Evolutionary conservation across 2,113 vertebrate species (phyloP), one percentile per base, ranked within the genome.

Genomic region (Larimichthys polyactis): DNA sequence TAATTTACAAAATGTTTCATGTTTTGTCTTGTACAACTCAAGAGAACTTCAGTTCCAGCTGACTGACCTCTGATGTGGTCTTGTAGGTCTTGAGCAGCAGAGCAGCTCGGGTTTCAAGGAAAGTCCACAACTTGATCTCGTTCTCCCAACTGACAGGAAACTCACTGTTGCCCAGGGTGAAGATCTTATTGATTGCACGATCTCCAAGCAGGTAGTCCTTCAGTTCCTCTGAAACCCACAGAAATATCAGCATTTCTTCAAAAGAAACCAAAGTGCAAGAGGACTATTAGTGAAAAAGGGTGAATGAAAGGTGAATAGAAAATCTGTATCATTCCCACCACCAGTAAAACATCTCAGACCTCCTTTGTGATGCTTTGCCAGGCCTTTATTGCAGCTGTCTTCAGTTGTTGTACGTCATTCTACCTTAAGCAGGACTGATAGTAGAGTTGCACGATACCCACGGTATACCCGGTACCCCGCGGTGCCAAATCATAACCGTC

Each of bases 111-210:
- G 97, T 97, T 95, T 99, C 98, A 3, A 99, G 96, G 90, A 99
- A 99, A 4, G 98, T 97, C 98, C 98, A 99, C 79, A 99, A 91
- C 89, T 97, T 99, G 89, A 98, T 96, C 93, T 99, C 98, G 17
- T 99, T 99, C 69, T 97, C 97, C 98, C 98, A 99, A 94, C 97
- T 99, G 70, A 99, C 95, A 0, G 98, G 98, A 82, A 98, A 98
- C 69, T 99, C 98, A 0, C 96, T 95, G 93, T 98, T 99, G 0
- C 98, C 98, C 92, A 99, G 89, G 14, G 97, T 98, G 94, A 99
- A 97, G 94, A 99, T 96, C 95, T 97, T 97, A 75, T 98, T 97
- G 82, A 99, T 97, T 5, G 97, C 96, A 2, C 88, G 95, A 4
- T 98, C 97, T 19, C 97, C 98, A 2, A 99, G 94, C 75, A 99